phyloP scores from a whole-genome alignment of 2,888 invertebrate species.

The Cephus spinipes region DNA sequence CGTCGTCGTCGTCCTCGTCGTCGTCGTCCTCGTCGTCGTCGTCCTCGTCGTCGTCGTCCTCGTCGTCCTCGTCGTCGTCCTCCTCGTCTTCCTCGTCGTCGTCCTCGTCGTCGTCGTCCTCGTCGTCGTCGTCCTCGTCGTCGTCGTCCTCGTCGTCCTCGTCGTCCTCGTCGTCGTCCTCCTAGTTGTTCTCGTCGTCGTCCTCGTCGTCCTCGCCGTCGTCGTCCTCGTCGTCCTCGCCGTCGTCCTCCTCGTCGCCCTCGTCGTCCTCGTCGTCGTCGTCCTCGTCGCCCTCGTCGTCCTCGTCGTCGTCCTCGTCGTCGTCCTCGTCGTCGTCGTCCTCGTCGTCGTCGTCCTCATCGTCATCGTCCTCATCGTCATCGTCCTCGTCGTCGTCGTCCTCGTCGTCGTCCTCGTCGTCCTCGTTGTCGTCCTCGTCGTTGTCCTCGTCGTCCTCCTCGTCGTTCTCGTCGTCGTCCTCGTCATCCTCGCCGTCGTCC shows the following conservation, averaged over 20 bases:
- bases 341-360: slow-evolving; percentile 1
- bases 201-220: slow-evolving; percentile 1
- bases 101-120: slow-evolving; percentile 1
- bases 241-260: too few relatives aligned
- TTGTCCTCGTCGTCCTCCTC: too few relatives aligned
- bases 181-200: too few relatives aligned
- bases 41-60: background rate
- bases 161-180: background rate
- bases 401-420: background rate
- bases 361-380: background rate
- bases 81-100: too few relatives aligned
- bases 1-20: too few relatives aligned
- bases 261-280: too few relatives aligned
- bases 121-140: background rate
- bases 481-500: too few relatives aligned
- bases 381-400: background rate
- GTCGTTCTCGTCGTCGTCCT: too few relatives aligned
- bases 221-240: background rate
- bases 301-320: slow-evolving; percentile 1
- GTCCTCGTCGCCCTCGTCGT: too few relatives aligned
- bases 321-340: background rate
- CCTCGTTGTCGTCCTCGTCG: too few relatives aligned
- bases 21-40: too few relatives aligned
- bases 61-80: background rate
- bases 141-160: background rate